Evolutionary conservation across 2,797 vertebrate species (phyloP).

Genomic region (Phaenicophaeus curvirostris): DNA sequence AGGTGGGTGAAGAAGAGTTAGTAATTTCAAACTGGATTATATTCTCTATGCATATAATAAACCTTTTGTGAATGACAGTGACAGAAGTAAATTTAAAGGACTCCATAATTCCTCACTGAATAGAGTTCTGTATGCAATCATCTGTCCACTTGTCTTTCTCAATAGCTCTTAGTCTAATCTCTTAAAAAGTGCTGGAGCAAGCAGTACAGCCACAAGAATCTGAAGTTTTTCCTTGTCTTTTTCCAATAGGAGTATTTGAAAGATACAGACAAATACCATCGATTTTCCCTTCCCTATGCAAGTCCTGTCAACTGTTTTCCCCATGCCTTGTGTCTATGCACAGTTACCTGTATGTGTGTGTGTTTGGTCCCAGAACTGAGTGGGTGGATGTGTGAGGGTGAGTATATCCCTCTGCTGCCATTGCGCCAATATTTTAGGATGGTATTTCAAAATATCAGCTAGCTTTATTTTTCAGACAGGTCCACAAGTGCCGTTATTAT

Average conservation of each 20-base stretch:
- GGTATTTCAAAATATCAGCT: not conserved
- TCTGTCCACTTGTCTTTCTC: not conserved
- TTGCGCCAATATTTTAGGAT: not conserved
- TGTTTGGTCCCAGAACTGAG: not conserved
- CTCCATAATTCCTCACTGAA: not conserved
- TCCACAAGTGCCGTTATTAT: not conserved
- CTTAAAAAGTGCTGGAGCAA: not conserved
- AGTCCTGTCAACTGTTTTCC: not conserved
- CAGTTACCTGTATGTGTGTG: fast-evolving
- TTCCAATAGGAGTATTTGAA: not conserved
- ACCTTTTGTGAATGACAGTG: not conserved
- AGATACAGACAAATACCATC: not conserved
- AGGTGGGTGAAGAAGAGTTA: not conserved
- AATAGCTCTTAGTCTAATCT: not conserved
- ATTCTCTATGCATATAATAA: not conserved
- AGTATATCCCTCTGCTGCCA: not conserved
- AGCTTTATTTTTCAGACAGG: not conserved
- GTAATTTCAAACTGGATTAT: not conserved
- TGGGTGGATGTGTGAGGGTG: not conserved
- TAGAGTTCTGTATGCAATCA: not conserved
- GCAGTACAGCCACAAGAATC: not conserved
- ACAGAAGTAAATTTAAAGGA: not conserved
- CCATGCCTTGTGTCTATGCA: not conserved
- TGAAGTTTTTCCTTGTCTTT: not conserved
- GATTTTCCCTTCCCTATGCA: not conserved